Evolutionary conservation across 2,888 invertebrate species (phyloP).

Genomic region (Halocaridina rubra): DNA sequence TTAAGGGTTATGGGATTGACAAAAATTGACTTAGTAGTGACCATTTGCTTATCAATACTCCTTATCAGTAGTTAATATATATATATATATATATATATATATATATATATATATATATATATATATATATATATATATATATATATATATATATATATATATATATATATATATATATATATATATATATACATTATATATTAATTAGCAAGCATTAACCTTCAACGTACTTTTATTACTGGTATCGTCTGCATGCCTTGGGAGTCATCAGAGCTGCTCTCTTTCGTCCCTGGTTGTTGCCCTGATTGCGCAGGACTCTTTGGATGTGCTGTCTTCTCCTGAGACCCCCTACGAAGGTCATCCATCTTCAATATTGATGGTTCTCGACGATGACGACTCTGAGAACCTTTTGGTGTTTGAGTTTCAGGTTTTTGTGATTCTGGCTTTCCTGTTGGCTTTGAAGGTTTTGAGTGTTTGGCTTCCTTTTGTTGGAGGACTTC

Average conservation of each 20-base stretch:
- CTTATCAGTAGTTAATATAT: not conserved
- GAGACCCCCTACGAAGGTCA: slow-evolving; percentile 13
- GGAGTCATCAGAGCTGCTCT: slow-evolving; percentile 47
- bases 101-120: not conserved
- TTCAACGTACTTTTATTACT: slow-evolving; percentile 49
- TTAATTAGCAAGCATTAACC: not conserved
- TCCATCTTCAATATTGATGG: slow-evolving; percentile 42
- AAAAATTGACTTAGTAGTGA: not conserved
- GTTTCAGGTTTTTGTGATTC: slow-evolving; percentile 11
- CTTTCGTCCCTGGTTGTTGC: not conserved
- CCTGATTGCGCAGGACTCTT: not conserved
- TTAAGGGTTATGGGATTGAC: not conserved
- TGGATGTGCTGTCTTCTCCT: not conserved
- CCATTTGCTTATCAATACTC: not conserved
- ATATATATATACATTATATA: not conserved
- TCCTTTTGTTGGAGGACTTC: slow-evolving; percentile 6
- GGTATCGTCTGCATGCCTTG: slow-evolving; percentile 60
- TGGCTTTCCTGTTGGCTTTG: not conserved
- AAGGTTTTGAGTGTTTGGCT: not conserved
- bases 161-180: slow-evolving; percentile 14
- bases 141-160: slow-evolving; percentile 22
- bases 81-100: not conserved
- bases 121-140: not conserved
- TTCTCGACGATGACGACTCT: slow-evolving; percentile 17
- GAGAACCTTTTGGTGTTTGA: not conserved